These are phyloP conservation scores for Intellagama lesueurii DNA, from an alignment of 2,797 vertebrate genomes.

Conservation along the genomic window DNA sequence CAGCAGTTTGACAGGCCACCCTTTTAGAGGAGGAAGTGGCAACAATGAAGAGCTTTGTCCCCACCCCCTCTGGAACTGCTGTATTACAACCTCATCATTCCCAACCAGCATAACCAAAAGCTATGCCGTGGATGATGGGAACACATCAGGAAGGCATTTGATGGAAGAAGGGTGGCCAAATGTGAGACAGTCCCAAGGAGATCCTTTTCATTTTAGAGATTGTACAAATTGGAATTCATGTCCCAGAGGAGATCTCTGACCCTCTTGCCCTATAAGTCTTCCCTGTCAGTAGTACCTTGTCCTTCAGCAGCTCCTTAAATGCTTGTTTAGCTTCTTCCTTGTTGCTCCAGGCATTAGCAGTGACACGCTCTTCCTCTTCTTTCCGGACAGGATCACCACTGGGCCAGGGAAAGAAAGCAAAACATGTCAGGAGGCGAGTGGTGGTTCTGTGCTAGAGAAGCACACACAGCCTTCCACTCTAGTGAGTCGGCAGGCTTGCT, in stretches of 20 bases:
- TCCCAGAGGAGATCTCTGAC: background rate
- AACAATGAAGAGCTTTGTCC: too few species aligned
- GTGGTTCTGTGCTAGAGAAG: too few species aligned
- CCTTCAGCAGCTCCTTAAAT: conserved; percentile 79
- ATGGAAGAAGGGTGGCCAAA: background rate
- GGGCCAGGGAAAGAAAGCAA: background rate
- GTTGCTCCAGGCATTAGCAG: conserved; percentile 75
- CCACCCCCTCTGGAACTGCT: too few species aligned
- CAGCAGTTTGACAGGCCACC: too few species aligned
- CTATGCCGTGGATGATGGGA: too few species aligned
- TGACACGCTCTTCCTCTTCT: conserved; percentile 68
- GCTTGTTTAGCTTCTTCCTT: conserved; percentile 79
- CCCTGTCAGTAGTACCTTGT: conserved; percentile 68
- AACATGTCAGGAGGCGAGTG: background rate
- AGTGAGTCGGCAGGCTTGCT: background rate
- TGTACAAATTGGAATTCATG: background rate
- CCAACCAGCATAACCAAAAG: too few species aligned
- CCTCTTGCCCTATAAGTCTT: background rate
- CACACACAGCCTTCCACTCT: background rate
- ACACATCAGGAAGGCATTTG: too few species aligned
- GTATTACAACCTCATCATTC: too few species aligned
- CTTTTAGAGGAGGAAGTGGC: too few species aligned
- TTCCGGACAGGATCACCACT: conserved; percentile 62
- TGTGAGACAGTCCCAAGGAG: too few species aligned
- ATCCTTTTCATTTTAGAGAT: background rate